These are phyloP conservation scores for Dione juno DNA, from an alignment of 2,888 invertebrate genomes.

Conservation along the genomic window DNA sequence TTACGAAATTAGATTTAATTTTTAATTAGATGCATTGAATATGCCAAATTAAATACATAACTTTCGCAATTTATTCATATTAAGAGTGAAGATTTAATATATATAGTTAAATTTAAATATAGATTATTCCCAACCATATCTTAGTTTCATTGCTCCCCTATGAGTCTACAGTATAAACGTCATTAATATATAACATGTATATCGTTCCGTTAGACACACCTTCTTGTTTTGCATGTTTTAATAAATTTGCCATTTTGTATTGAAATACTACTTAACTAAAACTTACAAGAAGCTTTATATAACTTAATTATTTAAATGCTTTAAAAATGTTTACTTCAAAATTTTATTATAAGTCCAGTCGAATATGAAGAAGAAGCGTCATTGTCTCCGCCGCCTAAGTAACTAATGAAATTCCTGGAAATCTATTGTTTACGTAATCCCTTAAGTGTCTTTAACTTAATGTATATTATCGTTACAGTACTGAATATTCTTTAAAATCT, in stretches of 20 bases:
- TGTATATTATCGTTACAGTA: slow-evolving; percentile 13
- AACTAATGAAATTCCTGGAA: slow-evolving; percentile 27
- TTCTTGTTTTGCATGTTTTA: neutral
- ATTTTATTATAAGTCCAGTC: slow-evolving; percentile 4
- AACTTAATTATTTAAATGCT: slow-evolving; percentile 1
- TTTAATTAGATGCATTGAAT: no score
- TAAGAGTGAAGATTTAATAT: no score
- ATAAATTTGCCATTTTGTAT: slow-evolving; percentile 17
- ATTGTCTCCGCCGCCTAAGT: slow-evolving; percentile 14
- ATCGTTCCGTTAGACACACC: slow-evolving; percentile 45
- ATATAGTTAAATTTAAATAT: no score
- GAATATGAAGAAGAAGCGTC: neutral
- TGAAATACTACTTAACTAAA: neutral
- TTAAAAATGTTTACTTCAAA: neutral
- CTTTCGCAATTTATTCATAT: no score
- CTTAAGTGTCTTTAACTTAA: slow-evolving; percentile 17
- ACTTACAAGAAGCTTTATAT: neutral
- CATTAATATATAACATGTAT: neutral
- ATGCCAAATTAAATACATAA: no score
- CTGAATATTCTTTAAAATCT: slow-evolving; percentile 2
- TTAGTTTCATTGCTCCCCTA: neutral
- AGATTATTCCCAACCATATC: no score
- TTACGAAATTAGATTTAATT: no score
- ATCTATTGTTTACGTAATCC: slow-evolving; percentile 17
- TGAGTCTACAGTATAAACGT: neutral